These are phyloP conservation scores for Drosophila macrospina DNA, from an alignment of 2,888 invertebrate genomes.

Conservation along the genomic window DNA sequence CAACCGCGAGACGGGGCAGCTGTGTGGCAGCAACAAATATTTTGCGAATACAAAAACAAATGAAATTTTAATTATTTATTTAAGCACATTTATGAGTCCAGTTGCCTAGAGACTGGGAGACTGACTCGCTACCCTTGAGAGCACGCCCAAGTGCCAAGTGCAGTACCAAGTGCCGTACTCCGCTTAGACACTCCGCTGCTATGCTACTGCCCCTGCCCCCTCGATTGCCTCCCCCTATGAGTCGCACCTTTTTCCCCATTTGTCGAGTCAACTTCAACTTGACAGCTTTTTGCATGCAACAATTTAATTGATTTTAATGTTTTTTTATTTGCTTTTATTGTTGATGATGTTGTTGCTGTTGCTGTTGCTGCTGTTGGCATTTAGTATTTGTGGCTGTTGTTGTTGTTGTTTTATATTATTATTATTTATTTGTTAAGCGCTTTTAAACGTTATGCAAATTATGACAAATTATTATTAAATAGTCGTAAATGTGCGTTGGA, in stretches of 20 bases:
- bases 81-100: slow-evolving; percentile 19
- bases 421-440: slow-evolving; percentile 65
- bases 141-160: slow-evolving; percentile 25
- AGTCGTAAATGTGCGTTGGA: slow-evolving; percentile 79
- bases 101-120: slow-evolving; percentile 17
- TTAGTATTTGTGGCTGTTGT: slow-evolving; percentile 6
- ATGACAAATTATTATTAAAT: slow-evolving; percentile 83
- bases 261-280: slow-evolving; percentile 1
- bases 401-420: slow-evolving; percentile 43
- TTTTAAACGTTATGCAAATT: slow-evolving; percentile 84
- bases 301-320: slow-evolving; percentile 71
- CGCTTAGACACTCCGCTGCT: neutral
- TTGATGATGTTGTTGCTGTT: slow-evolving; percentile 19
- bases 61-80: slow-evolving; percentile 22
- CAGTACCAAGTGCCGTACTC: neutral
- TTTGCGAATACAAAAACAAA: neutral
- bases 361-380: slow-evolving; percentile 24
- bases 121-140: slow-evolving; percentile 46
- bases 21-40: neutral
- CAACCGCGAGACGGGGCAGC: slow-evolving; percentile 7
- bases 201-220: neutral
- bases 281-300: slow-evolving; percentile 60
- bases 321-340: slow-evolving; percentile 27
- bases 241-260: neutral
- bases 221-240: neutral